Percentiles rank a stretch among this genome's conserved stretches.
Evolutionary conservation across 2,113 vertebrate genomes (phyloP).

Genomic region (Podiceps cristatus): DNA sequence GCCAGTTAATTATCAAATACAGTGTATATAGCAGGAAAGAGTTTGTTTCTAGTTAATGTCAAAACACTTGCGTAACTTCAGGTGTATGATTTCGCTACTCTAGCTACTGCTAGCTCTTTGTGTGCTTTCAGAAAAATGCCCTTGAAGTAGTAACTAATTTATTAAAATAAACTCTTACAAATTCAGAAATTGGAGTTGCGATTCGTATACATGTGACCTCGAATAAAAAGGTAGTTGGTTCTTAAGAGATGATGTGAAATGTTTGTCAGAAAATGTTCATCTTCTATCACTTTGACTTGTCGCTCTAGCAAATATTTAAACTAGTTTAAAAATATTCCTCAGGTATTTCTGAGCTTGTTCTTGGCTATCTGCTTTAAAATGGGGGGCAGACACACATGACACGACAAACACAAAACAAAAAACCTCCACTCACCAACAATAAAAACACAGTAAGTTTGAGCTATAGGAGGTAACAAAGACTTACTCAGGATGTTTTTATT

Average conservation of each 20-base stretch:
- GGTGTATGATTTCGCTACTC: not conserved
- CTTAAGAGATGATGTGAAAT: not conserved
- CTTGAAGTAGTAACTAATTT: not conserved
- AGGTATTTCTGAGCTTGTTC: too few relatives aligned
- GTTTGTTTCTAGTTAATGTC: not conserved
- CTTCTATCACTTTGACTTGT: not conserved
- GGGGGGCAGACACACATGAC: too few relatives aligned
- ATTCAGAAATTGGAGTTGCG: not conserved
- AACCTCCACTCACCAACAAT: too few relatives aligned
- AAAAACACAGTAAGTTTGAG: too few relatives aligned
- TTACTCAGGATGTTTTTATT: too few relatives aligned
- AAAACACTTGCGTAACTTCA: not conserved
- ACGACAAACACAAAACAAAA: too few relatives aligned
- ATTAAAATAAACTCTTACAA: not conserved
- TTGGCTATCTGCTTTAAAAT: too few relatives aligned
- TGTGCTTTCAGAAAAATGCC: not conserved
- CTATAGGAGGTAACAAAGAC: too few relatives aligned
- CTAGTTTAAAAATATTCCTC: too few relatives aligned
- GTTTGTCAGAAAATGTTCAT: not conserved
- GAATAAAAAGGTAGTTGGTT: not conserved
- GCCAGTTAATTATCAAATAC: not conserved
- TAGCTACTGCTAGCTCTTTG: not conserved
- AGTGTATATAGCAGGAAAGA: not conserved
- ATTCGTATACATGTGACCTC: not conserved
- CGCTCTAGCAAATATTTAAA: too few relatives aligned